phyloP scores from a whole-genome alignment of 2,888 invertebrate species.

The Patella depressa region DNA sequence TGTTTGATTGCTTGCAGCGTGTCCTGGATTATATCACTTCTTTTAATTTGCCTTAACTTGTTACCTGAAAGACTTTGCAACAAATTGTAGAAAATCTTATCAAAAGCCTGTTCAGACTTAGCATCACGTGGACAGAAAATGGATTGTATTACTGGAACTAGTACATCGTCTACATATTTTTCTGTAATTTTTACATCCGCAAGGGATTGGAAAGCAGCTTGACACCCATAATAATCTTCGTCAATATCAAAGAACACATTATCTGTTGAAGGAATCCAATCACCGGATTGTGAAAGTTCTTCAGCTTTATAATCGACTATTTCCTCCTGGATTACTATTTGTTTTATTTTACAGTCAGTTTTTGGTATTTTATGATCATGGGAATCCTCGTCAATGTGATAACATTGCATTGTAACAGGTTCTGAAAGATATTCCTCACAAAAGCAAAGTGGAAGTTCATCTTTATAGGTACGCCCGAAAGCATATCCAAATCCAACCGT shows the following conservation, averaged over 20 bases:
- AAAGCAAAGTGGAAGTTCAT: background rate
- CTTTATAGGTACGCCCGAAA: background rate
- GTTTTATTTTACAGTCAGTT: conserved; percentile 37
- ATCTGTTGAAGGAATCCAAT: conserved; percentile 29
- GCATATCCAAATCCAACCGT: background rate
- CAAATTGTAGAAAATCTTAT: conserved; percentile 19
- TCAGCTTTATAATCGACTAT: conserved; percentile 40
- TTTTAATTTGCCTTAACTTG: no score
- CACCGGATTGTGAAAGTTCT: conserved; percentile 23
- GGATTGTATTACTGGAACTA: conserved; percentile 14
- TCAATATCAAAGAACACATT: conserved; percentile 51
- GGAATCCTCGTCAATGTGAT: background rate
- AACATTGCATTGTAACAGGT: background rate
- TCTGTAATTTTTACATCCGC: conserved; percentile 37
- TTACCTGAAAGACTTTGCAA: background rate
- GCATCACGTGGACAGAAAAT: conserved; percentile 43
- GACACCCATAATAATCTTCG: conserved; percentile 51
- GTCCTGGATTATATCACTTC: no score
- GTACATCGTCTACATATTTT: background rate
- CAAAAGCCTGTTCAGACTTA: conserved; percentile 37
- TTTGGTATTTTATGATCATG: conserved; percentile 19
- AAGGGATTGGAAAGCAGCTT: conserved; percentile 41
- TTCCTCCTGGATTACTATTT: conserved; percentile 35
- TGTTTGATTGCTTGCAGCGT: no score
- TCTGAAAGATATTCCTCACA: background rate